Evolutionary conservation across 2,113 vertebrate species (phyloP), one percentile per base, ranked within the genome.

Genomic region (Phoenicopterus ruber): DNA sequence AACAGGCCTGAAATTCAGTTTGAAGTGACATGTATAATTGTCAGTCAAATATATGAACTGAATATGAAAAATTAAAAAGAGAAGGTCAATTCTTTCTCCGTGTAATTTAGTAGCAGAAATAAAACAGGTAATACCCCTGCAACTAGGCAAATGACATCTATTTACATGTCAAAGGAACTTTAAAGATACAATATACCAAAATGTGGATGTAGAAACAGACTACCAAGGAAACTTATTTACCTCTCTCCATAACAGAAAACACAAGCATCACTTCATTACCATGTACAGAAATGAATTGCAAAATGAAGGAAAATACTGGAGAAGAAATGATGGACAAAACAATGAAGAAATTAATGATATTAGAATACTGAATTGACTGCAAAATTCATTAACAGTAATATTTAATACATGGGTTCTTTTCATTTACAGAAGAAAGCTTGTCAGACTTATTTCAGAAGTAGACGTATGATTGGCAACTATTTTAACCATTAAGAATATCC

Each of bases 1-100:
- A 84, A 73, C 58, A 78, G 17, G 42, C 38, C 38, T 78, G 73
- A 82, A 95, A 84, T 85, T 74, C 61, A 91, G 65, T 94, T 89
- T 91, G 65, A 91, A 82, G 32, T 59, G 63, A 82, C n/a, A 77
- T 29, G 24, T 63, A 67, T 78, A 83, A 90, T 50, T 59, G 55
- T 63, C 71, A 83, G 66, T 54, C 47, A 84, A 84, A 74, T 70
- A 83, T 8, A 86, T 12, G 29, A 86, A n/a, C 20, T 36, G 52
- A 83, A 91, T 49, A 42, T 13, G 26, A 94, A 87, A 95, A 91
- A 90, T 38, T 28, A 72, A 95, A 69, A 61, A 42, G 28, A 76
- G 25, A 81, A 71, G 18, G 32, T 74, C 18, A 89, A 8, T 82
- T 91, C 63, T 59, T 86, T 55, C 44, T 82, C 36, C 36, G 34